Conservation (phyloP, 2,888 invertebrate genomes). For the Temnothorax unifasciatus region DNA sequence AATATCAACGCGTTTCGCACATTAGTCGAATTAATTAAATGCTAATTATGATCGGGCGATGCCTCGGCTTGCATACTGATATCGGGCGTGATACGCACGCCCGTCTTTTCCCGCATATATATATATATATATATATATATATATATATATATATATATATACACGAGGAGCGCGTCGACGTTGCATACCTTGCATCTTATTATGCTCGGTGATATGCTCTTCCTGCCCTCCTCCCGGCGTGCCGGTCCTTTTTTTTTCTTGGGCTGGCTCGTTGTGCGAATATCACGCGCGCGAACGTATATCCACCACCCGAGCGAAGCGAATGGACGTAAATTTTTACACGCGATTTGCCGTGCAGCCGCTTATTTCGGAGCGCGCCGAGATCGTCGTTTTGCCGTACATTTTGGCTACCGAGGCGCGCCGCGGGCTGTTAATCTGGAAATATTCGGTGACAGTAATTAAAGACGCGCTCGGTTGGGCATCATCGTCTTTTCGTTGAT, state of each 20-base stretch:
- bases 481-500: slow-evolving; percentile 50
- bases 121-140: too few species aligned
- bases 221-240: slow-evolving; percentile 33
- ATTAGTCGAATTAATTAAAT: slow-evolving; percentile 84
- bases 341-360: slow-evolving; percentile 65
- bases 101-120: slow-evolving; percentile 43
- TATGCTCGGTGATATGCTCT: slow-evolving; percentile 61
- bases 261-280: slow-evolving; percentile 58
- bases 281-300: slow-evolving; percentile 59
- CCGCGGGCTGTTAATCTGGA: slow-evolving; percentile 68
- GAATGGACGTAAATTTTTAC: slow-evolving; percentile 59
- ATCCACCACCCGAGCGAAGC: slow-evolving; percentile 35
- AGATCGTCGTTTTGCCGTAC: slow-evolving; percentile 48
- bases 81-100: slow-evolving; percentile 63
- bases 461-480: slow-evolving; percentile 69
- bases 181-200: slow-evolving; percentile 77
- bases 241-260: slow-evolving; percentile 44
- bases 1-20: slow-evolving; percentile 82
- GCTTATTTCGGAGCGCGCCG: slow-evolving; percentile 48
- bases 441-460: slow-evolving; percentile 73
- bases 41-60: slow-evolving; percentile 82
- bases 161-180: slow-evolving; percentile 37
- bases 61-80: slow-evolving; percentile 78
- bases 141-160: slow-evolving; percentile 14
- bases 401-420: slow-evolving; percentile 60